Evolutionary conservation across 2,113 vertebrate species (phyloP), one percentile per base, ranked within the genome.

Genomic region (Tautogolabrus adspersus): DNA sequence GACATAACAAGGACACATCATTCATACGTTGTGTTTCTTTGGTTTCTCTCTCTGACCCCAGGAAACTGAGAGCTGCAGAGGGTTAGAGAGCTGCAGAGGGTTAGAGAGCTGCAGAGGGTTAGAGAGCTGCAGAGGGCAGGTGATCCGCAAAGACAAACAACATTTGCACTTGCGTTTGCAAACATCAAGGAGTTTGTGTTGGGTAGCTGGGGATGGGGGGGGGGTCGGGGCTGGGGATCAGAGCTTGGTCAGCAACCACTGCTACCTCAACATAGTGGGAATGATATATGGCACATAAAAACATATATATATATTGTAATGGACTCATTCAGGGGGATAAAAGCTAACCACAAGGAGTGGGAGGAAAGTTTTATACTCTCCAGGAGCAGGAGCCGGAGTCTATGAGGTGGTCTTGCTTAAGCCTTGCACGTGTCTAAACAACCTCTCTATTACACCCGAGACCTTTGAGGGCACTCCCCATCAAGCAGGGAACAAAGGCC

Each of bases 351-450:
- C 82, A 80, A 62, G 57, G 37, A 10, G 44, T 7, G 8, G 0
- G n/a, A 56, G 61, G 65, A 75, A 55, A 38, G 68, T 52, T 46
- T 81, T 65, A 34, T 57, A 30, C 23, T 56, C 72, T 85, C 69
- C 61, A 73, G 73, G 75, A 81, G 81, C 79, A 63, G 81, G 54
- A 87, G 76, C 64, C 44, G 63, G 58, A 3, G 76, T 77, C 85
- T 70, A 66, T 65, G 71, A 87, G 89, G 87, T 88, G 92, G 90
- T 93, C 91, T 82, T 81, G 75, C 83, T 85, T 89, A 88, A 93
- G 85, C 93, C 73, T 60, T 79, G 93, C 96, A 96, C 96, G 96
- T 94, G 96, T 95, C 96, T 90, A 96, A 96, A 96, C 95, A 95
- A 95, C 95, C 93, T 95, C 94, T 97, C 95, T 92, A 95, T 96